Evolutionary conservation across 1,140 invertebrate genomes (phyloP), one percentile per base, ranked within the genome.

Genomic region (Odontomachus brunneus): DNA sequence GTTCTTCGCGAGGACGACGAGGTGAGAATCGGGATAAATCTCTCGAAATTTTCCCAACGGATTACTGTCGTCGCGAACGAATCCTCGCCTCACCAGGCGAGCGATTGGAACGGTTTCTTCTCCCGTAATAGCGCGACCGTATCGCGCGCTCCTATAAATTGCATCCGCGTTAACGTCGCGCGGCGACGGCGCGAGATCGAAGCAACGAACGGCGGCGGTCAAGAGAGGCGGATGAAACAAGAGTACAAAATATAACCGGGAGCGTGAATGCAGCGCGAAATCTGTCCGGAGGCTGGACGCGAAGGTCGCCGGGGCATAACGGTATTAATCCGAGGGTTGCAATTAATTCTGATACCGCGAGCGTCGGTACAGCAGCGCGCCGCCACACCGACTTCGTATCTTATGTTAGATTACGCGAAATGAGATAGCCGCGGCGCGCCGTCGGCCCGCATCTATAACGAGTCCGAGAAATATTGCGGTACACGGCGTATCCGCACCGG

Each of bases 331-430:
- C 86, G 73, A 55, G 67, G 62, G 55, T 67, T 60, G 84, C 83
- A 86, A 89, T 89, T 89, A 89, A 88, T 86, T 73, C 22, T 85
- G 81, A 87, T 85, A 82, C 62, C 78, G 29, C 66, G 82, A 81
- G 67, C 73, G 66, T 84, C 65, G 26, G 75, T 69, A 57, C 49
- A 69, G 63, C 75, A 33, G 75, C 75, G 69, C 51, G 75, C 69
- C 75, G 49, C 33, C n/a, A 22, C 7, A 51, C 26, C n/a, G n/a
- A 26, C 60, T 38, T 22, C 33, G 65, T 80, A 71, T 69, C 75
- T 78, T 80, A 59, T 69, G 65, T 78, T 82, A 65, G 81, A 82
- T 76, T 82, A 63, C 59, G 33, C 60, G 49, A 76, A 82, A 82
- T 65, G 60, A 82, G 71, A 82, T 75, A 82, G 55, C 44, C 59